Percentiles rank a stretch among this genome's conserved stretches.
phyloP scores from a whole-genome alignment of 2,888 invertebrate species.

The Lomographa bimaculata region DNA sequence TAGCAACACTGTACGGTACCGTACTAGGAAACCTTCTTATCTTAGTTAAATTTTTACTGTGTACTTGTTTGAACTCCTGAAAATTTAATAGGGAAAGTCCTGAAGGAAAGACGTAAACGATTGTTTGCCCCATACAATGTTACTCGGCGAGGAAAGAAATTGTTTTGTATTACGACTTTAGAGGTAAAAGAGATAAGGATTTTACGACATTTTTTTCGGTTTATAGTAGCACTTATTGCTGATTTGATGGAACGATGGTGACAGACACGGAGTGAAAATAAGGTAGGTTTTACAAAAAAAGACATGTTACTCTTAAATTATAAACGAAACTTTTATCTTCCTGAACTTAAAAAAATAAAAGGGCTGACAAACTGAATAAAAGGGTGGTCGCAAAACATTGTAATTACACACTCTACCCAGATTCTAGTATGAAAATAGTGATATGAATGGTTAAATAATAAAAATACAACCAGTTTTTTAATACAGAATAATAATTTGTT shows the following conservation, averaged over 20 bases:
- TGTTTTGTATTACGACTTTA: conserved; percentile 34
- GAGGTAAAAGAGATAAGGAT: conserved; percentile 31
- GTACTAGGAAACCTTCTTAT: conserved; percentile 40
- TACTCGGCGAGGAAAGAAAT: conserved; percentile 29
- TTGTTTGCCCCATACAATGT: conserved; percentile 48
- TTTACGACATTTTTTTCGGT: conserved; percentile 27
- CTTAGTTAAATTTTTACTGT: conserved; percentile 52
- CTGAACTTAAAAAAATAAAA: too few relatives aligned
- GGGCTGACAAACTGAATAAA: too few relatives aligned
- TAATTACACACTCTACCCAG: too few relatives aligned
- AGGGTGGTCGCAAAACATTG: too few relatives aligned
- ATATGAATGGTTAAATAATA: too few relatives aligned
- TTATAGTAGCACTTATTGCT: conserved; percentile 19
- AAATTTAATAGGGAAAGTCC: conserved; percentile 48
- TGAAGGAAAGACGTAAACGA: conserved; percentile 39
- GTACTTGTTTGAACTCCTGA: conserved; percentile 48
- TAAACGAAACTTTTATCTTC: too few relatives aligned
- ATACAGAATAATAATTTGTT: too few relatives aligned
- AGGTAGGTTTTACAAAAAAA: too few relatives aligned
- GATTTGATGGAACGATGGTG: conserved; percentile 18
- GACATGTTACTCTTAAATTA: too few relatives aligned
- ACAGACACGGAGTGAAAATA: neutral
- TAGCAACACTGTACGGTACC: conserved; percentile 26
- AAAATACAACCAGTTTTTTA: too few relatives aligned
- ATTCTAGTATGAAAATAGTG: too few relatives aligned